Conservation (phyloP, 2,888 invertebrate genomes). For the Atrina japonica region DNA sequence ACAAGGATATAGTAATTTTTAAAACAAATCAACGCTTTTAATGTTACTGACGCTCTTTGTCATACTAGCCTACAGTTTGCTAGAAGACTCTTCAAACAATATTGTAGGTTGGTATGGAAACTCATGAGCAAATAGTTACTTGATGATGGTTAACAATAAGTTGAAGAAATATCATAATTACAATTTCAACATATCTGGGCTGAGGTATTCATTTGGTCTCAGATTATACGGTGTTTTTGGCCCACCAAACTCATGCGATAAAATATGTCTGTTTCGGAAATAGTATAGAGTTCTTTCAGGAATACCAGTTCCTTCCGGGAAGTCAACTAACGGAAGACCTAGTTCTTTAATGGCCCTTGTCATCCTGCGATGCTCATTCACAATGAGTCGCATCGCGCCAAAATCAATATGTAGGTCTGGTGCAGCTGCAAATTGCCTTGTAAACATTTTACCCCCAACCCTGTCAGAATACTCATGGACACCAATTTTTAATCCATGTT, state of each 20-base stretch:
- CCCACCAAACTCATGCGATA: constrained; percentile 9
- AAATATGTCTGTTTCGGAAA: constrained; percentile 35
- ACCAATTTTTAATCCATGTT: constrained; percentile 26
- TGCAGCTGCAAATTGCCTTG: constrained; percentile 35
- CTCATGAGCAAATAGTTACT: no score
- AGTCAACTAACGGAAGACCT: constrained; percentile 34
- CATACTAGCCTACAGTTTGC: no score
- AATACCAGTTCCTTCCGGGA: constrained; percentile 27
- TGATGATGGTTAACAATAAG: no score
- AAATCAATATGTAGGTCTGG: constrained; percentile 51
- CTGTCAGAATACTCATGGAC: constrained; percentile 50
- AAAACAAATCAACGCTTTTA: no score
- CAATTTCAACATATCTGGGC: constrained; percentile 5
- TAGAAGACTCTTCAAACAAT: no score
- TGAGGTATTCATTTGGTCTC: constrained; percentile 24
- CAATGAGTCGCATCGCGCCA: constrained; percentile 49
- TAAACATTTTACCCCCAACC: constrained; percentile 46
- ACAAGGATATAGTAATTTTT: no score
- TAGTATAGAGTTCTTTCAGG: constrained; percentile 23
- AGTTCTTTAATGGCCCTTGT: constrained; percentile 36
- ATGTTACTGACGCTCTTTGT: no score
- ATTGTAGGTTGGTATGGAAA: no score
- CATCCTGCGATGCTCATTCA: constrained; percentile 16
- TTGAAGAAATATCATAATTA: no score
- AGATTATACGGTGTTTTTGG: constrained; percentile 39